Conservation (phyloP, 2,888 invertebrate species). For the Cordilura impudica region DNA sequence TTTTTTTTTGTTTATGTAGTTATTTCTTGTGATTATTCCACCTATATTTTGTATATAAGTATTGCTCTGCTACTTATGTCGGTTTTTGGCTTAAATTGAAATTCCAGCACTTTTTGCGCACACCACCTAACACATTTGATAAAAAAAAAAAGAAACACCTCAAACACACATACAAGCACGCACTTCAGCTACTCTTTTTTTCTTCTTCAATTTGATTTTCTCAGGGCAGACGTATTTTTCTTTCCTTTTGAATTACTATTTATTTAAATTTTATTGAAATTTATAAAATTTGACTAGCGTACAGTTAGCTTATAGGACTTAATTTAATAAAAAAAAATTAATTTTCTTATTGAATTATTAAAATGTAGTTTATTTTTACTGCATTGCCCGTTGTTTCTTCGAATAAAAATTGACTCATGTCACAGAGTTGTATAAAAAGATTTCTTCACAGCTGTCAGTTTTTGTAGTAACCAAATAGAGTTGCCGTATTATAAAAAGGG, state of each 20-base stretch:
- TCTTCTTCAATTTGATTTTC: conserved; percentile 22
- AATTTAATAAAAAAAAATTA: conserved; percentile 6
- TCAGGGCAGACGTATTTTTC: conserved; percentile 32
- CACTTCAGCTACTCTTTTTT: conserved; percentile 53
- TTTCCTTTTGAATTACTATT: background rate
- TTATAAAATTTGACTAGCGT: conserved; percentile 50
- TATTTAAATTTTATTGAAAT: conserved; percentile 11
- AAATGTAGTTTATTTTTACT: conserved; percentile 47
- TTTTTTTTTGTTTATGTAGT: background rate
- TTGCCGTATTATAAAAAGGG: conserved; percentile 8
- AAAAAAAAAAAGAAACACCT: conserved; percentile 16
- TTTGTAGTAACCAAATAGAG: background rate
- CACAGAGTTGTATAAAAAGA: conserved; percentile 30
- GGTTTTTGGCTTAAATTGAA: conserved; percentile 70
- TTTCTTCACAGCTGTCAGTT: conserved; percentile 25
- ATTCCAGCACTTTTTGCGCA: conserved; percentile 65
- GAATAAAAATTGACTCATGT: conserved; percentile 59
- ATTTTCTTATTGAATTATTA: conserved; percentile 10
- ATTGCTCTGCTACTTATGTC: conserved; percentile 67
- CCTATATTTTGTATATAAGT: conserved; percentile 35
- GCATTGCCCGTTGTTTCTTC: conserved; percentile 57
- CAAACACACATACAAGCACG: conserved; percentile 43
- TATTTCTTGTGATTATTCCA: conserved; percentile 40
- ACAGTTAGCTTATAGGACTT: conserved; percentile 2
- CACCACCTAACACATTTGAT: conserved; percentile 55